Base-by-base conservation (phyloP, 2,113 vertebrate species). In the Ammodytes dubius region DNA sequence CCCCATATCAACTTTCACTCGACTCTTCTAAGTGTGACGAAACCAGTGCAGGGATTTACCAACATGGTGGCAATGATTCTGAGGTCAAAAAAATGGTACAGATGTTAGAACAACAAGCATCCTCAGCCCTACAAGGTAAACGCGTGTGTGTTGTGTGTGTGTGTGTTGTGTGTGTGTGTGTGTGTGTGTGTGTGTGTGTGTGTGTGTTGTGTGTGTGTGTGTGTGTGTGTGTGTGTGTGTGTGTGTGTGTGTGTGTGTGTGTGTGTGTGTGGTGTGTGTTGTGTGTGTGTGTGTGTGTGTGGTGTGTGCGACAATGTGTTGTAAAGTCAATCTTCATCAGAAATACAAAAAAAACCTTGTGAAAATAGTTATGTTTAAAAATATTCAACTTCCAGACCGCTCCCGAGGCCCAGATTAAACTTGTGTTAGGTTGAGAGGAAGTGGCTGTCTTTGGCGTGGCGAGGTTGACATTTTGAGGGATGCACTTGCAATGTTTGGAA, bases 51-150 rank as follows among this genome's bases (percentile, higher is more conserved):
- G 83, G 60, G 63, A 54, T 73, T 69, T 76, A 73, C 71, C 67
- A 0, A 60, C 88, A 69, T 79, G 52, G 75, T 2, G 80, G 90
- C 7, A 69, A 60, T 7, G 83, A 89, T 6, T 39, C 83, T 53
- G 90, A 92, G 8, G 89, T 95, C 43, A 56, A 94, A 84, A 89
- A 93, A 80, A 95, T 95, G 92, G 96, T 95, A 79, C 87, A 95
- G 77, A 94, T 95, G 37, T 95, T 95, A 7, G 95, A 96, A 84
- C 95, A 96, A 82, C 95, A 96, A 74, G 87, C 95, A 19, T 92
- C 95, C 6, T 95, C 95, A 72, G 91, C 93, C 81, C 87, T 93
- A 74, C 94, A 94, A 93, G 96, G 97, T 97, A 95, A 92, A 78
- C 40, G 58, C 40, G 43, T 19, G 0, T 74, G 7, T 59, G n/a